These are phyloP conservation scores for Cydia strobilella DNA, from an alignment of 1,140 invertebrate species.

Conservation along the genomic window DNA sequence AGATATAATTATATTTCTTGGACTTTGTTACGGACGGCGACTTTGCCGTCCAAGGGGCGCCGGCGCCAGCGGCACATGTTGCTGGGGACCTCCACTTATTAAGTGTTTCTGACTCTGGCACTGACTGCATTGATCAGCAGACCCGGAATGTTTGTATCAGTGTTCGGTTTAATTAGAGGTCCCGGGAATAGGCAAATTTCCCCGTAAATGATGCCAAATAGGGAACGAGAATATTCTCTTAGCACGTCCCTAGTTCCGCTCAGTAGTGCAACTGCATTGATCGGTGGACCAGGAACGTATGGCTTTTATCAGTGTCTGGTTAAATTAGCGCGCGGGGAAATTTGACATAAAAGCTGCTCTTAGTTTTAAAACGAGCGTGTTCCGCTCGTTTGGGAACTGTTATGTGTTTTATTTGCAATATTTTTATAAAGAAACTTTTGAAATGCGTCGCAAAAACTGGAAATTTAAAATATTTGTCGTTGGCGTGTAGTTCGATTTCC, in stretches of 20 bases:
- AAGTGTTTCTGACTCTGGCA: too few species aligned
- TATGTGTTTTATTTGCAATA: conserved; percentile 38
- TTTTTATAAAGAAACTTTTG: too few species aligned
- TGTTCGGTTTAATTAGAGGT: too few species aligned
- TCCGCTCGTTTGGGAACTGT: conserved; percentile 2
- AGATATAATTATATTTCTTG: too few species aligned
- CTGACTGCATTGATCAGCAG: too few species aligned
- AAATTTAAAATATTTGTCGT: too few species aligned
- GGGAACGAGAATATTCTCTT: neutral
- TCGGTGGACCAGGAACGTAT: conserved; percentile 1
- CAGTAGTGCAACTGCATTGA: conserved; percentile 6
- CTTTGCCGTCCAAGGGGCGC: too few species aligned
- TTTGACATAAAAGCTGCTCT: neutral
- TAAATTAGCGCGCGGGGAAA: neutral
- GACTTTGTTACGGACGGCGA: too few species aligned
- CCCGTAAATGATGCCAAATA: neutral
- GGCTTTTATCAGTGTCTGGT: conserved; percentile 10
- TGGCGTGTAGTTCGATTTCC: too few species aligned
- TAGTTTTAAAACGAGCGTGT: neutral
- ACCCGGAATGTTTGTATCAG: neutral
- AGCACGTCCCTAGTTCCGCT: neutral
- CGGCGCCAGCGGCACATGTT: too few species aligned
- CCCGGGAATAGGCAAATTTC: neutral
- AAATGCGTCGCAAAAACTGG: too few species aligned
- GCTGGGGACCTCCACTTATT: too few species aligned